Percentiles rank a stretch among this genome's conserved stretches.
These are phyloP conservation scores for Diabrotica balteata DNA, from an alignment of 2,888 invertebrate genomes.

Conservation along the genomic window DNA sequence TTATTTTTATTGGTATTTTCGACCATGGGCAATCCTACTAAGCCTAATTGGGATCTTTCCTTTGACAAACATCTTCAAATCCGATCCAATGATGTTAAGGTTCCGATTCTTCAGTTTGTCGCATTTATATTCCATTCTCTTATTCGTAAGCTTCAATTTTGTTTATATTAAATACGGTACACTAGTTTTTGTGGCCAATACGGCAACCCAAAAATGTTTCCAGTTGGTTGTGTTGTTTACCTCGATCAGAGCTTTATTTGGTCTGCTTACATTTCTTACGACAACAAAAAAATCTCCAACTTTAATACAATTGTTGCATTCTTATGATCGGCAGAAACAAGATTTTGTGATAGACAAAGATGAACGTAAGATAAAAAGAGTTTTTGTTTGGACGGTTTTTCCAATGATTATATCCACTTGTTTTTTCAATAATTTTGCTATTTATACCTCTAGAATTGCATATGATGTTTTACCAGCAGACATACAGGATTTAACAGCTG, in stretches of 20 bases:
- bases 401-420: not conserved
- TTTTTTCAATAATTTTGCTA: not conserved
- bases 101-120: slow-evolving; percentile 5
- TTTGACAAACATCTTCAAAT: slow-evolving; percentile 1
- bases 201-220: not conserved
- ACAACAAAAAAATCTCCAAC: not conserved
- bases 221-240: not conserved
- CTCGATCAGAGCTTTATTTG: not conserved
- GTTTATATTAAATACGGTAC: not conserved
- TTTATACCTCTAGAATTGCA: not conserved
- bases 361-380: not conserved
- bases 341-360: not conserved
- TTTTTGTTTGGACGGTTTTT: not conserved
- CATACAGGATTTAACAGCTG: not conserved
- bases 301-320: slow-evolving; percentile 6
- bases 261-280: not conserved
- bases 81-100: not conserved
- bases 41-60: slow-evolving; percentile 2
- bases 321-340: slow-evolving; percentile 3
- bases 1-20: slow-evolving; percentile 6
- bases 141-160: not conserved
- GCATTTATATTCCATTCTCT: not conserved
- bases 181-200: not conserved
- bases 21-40: slow-evolving; percentile 7
- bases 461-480: not conserved